Base-by-base conservation (phyloP, 2,888 invertebrate genomes). In the Epinotia bilunana region DNA sequence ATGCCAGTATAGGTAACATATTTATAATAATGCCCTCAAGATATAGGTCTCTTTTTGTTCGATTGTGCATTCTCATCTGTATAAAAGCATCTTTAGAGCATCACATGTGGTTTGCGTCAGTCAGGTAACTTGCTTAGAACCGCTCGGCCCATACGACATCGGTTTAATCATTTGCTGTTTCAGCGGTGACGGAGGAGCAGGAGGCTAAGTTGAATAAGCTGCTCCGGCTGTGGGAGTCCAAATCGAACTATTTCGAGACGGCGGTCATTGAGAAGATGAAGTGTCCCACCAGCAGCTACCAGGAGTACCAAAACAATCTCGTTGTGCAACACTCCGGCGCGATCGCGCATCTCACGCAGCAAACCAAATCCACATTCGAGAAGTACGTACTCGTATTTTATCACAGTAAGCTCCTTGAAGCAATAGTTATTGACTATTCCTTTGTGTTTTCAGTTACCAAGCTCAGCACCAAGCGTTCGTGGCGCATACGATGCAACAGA, bases 381-480 rank as follows among this genome's bases (percentile, higher is more conserved):
- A 96, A 96, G 91, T 96, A 91, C 83, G 91, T 88, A 80, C 73
- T 64, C 11, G 20, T 69, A 53, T 76, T 61, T 80, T 80, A 74
- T 69, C 77, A 70, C 46, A 67, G 57, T 63, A 71, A 65, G 62
- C 39, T 62, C 77, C 57, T n/a, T 53, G 6, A 20, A 5, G 33
- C 62, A 13, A 70, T 39, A 57, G 39, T 57, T 73, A 65, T 68
- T 77, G 58, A 78, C 61, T 73, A 72, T 61, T n/a, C 20, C 67
- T 3, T 49, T 57, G 12, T 68, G 16, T 79, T 89, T 93, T 73
- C 86, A 96, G 96, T 83, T 98, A 98, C 85, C 97, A 98, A 92
- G 96, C 97, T 58, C 99, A 99, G 87, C 99, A 99, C 93, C 97
- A 98, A 89, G 98, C 99, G 13, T 99, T 99, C 88, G 97, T 98